Evolutionary conservation across 2,888 invertebrate genomes (phyloP), one percentile per base, ranked within the genome.

Genomic region (Quadriops clusia): DNA sequence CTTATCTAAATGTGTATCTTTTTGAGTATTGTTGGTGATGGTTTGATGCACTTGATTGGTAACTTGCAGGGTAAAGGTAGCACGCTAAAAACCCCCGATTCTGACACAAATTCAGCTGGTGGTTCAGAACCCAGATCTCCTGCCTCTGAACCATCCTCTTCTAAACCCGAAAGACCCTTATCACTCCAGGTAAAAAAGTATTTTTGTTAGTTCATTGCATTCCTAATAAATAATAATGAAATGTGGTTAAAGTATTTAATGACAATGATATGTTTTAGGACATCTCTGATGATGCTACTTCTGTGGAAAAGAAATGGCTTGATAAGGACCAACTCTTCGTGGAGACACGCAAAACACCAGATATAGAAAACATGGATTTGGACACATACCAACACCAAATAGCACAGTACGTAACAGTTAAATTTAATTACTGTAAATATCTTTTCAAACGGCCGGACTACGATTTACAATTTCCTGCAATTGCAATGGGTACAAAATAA

Each of bases 341-440:
- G 36, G 77, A 77, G 53, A 73, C 74, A 6, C 68, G 77, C 49
- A 68, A 74, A 42, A 78, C 78, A 27, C 78, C 80, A 7, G 80
- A 81, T 50, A 74, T 80, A 46, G 87, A 89, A 53, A 79, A 75
- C 46, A 77, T 78, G 63, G 86, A 86, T 51, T 61, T 85, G 55
- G 86, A 63, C 46, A 57, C 58, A 34, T 63, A 62, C 42, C 62
- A 70, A 55, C 66, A 69, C 47, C 82, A 82, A 18, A 75, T 84
- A 54, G 75, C 81, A 49, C 79, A 81, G 83, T 83, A 63, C 72
- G 78, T 68, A 38, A n/a, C n/a, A n/a, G n/a, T n/a, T n/a, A n/a
- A n/a, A n/a, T n/a, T n/a, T n/a, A n/a, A n/a, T n/a, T n/a, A n/a
- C n/a, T n/a, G n/a, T n/a, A n/a, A n/a, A n/a, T n/a, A n/a, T n/a